Percentiles rank a stretch among this genome's conserved stretches.
These are phyloP conservation scores for Equus przewalskii DNA, from an alignment of 2,113 vertebrate species.

Conservation along the genomic window DNA sequence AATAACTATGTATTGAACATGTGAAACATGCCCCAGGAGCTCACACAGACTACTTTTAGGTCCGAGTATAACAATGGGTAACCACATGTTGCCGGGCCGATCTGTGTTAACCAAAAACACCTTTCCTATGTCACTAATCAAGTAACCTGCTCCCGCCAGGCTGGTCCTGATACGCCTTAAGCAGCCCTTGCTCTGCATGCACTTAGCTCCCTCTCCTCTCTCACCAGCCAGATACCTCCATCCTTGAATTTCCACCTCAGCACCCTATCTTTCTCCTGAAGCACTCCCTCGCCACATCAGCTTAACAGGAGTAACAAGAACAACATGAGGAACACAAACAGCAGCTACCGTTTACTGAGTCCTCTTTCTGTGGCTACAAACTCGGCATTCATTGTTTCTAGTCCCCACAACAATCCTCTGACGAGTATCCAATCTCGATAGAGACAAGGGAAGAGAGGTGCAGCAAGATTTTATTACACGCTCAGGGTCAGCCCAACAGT, in stretches of 20 bases:
- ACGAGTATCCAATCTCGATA: neutral
- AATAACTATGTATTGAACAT: neutral
- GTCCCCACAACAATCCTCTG: neutral
- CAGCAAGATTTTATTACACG: neutral
- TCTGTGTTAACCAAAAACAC: neutral
- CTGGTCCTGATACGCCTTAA: neutral
- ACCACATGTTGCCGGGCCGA: neutral
- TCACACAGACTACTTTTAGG: neutral
- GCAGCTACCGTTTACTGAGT: neutral
- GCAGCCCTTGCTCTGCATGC: neutral
- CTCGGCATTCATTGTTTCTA: neutral
- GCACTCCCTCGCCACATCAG: neutral
- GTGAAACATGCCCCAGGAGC: neutral
- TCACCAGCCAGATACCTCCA: neutral
- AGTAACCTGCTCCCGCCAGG: neutral
- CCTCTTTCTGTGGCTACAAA: neutral
- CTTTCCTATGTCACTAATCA: neutral
- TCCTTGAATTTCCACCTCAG: neutral
- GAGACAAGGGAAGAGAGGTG: neutral
- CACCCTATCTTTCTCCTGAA: neutral
- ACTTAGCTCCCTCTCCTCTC: neutral
- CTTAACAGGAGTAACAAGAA: neutral
- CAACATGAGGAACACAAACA: neutral
- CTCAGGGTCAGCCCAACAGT: neutral
- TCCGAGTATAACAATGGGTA: neutral